Base-by-base conservation (phyloP, 2,113 vertebrate species). In the Rhipidura dahli region DNA sequence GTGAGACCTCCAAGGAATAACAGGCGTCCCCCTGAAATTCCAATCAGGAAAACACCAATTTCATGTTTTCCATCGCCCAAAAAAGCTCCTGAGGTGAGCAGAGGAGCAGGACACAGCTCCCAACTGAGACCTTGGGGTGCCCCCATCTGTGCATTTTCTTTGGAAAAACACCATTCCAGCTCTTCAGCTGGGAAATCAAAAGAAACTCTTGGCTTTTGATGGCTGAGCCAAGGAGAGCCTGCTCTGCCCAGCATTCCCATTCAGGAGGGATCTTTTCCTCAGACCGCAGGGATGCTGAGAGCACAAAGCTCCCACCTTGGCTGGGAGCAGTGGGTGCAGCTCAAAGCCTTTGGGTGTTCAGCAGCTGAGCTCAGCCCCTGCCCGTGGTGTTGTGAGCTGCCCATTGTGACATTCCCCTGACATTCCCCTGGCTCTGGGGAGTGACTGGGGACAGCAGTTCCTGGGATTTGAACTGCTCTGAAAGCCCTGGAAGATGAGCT, bases 41-140 rank as follows among this genome's bases (percentile, higher is more conserved):
- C 56, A 63, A 40, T 18, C 49, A n/a, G 57, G 65, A 86, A 75
- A 85, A 84, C 2, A 21, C 15, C 13, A 3, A 18, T 53, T 47
- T 13, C 1, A 40, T 30, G 23, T 70, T 63, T 66, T 9, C 56
- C 28, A 27, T 10, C 3, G 9, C 21, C 56, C 35, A 33, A 20
- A 31, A 63, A 63, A 45, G 21, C 18, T 61, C 45, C 33, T 37
- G 33, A 59, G 77, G 42, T 2, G 0, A 81, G 54, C 21, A n/a
- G 19, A 20, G 0, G 7, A 45, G 49, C 30, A 72, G 26, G 28
- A 59, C 8, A 3, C 0, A 0, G 60, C 33, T 82, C 85, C 40
- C 51, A 78, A 1, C 13, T 0, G 1, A 17, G 15, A 15, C 44
- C 28, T 7, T 9, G 39, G 33, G 33, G 2, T 13, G 21, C 21